Base-by-base conservation (phyloP, 2,113 vertebrate species). In the Sminthopsis crassicaudata region DNA sequence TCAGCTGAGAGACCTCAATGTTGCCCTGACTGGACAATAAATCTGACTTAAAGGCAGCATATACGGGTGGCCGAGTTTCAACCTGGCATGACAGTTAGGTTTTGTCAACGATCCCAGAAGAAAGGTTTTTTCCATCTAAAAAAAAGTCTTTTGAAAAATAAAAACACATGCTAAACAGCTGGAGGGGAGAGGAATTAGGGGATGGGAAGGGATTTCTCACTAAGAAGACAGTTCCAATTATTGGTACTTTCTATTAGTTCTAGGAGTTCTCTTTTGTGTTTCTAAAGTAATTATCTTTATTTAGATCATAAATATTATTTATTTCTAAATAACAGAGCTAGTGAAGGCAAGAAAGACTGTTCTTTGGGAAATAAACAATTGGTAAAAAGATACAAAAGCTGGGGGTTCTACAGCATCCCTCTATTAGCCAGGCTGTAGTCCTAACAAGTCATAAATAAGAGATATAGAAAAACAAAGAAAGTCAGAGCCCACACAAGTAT, bases 81-180 rank as follows among this genome's bases (percentile, higher is more conserved):
- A 97, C 96, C 98, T 98, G 97, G 97, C 96, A 94, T 96, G 94
- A 97, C 92, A 96, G 90, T 36, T 89, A 97, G 94, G 90, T 90
- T 96, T 97, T 98, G 98, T 98, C 97, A 97, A 93, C 55, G 91
- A 96, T 97, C 98, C 97, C 96, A 98, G 97, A 51, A 93, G 96
- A 97, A 90, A 95, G 95, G 30, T 36, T 94, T 97, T 98, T 97
- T 93, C 76, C 53, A 92, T 96, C 60, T 46, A 91, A 89, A 93
- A 91, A 94, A 92, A 89, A 89, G n/a, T 54, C 46, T 96, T 93
- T 24, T 60, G 91, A 90, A 96, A 98, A 98, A 96, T 93, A 97
- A 97, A 97, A 98, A 96, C 97, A 98, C 96, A 97, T 97, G 97
- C 96, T 97, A 96, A 97, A 93, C 96, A 98, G 94, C 95, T 98